Conservation (phyloP, 2,797 vertebrate genomes). For the Esox lucius region DNA sequence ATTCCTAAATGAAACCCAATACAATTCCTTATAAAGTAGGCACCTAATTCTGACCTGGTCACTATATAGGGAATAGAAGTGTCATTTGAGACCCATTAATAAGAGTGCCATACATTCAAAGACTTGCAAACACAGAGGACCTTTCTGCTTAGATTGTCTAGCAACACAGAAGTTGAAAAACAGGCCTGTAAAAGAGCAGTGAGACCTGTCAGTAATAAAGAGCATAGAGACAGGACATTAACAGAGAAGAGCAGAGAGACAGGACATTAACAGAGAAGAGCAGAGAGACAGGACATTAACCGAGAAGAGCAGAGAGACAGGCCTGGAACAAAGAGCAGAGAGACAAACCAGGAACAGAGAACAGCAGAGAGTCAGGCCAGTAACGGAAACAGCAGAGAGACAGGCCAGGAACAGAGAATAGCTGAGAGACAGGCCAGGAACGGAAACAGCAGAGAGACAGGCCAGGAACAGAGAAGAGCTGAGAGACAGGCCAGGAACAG, state of each 20-base stretch:
- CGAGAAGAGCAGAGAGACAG: neutral
- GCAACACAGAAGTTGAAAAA: constrained; percentile 30
- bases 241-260: neutral
- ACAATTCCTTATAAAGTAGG: neutral
- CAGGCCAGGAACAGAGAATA: neutral
- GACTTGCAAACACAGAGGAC: constrained; percentile 31
- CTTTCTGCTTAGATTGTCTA: constrained; percentile 62
- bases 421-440: neutral
- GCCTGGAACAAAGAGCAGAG: neutral
- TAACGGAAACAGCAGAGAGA: neutral
- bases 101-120: constrained; percentile 54
- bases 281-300: constrained; percentile 3
- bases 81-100: neutral
- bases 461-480: no score
- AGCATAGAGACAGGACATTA: neutral
- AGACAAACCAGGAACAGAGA: neutral
- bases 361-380: neutral
- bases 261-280: neutral
- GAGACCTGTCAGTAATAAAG: neutral
- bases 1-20: constrained; percentile 14
- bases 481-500: neutral
- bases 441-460: no score
- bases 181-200: neutral
- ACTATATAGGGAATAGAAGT: neutral
- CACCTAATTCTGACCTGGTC: neutral